Percentiles rank a stretch among this genome's conserved stretches.
phyloP scores from a whole-genome alignment of 2,113 vertebrate species.

The Ondatra zibethicus region DNA sequence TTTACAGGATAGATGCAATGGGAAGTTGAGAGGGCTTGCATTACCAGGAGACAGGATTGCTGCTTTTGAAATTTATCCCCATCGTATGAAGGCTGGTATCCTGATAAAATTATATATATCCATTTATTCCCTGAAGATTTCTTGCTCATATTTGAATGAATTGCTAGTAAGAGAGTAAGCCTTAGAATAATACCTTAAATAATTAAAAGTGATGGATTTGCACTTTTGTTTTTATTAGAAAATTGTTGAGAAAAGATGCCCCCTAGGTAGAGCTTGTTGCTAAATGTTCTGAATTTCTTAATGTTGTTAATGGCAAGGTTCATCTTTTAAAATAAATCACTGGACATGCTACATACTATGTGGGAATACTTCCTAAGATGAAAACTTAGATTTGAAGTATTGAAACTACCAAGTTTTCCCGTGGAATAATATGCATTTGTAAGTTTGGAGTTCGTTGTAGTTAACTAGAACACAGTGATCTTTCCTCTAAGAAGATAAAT shows the following conservation, averaged over 20 bases:
- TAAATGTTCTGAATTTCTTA: slow-evolving; percentile 53
- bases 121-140: slow-evolving; percentile 28
- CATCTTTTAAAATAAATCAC: background rate
- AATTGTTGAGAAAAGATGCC: slow-evolving; percentile 23
- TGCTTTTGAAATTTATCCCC: slow-evolving; percentile 64
- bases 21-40: slow-evolving; percentile 38
- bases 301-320: slow-evolving; percentile 15
- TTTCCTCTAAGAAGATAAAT: background rate
- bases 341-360: background rate
- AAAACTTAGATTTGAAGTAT: background rate
- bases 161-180: slow-evolving; percentile 31
- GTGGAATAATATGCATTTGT: background rate
- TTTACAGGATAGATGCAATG: slow-evolving; percentile 35
- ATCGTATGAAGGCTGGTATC: background rate
- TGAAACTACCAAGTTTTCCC: background rate
- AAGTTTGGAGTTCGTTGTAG: background rate
- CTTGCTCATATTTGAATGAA: slow-evolving; percentile 2
- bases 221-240: slow-evolving; percentile 21
- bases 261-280: background rate
- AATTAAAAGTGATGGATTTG: slow-evolving; percentile 44
- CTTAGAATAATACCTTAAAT: slow-evolving; percentile 56
- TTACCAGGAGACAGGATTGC: slow-evolving; percentile 2
- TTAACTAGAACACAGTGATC: background rate
- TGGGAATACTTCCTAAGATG: background rate
- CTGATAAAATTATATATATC: slow-evolving; percentile 42